Conservation (phyloP, 2,888 invertebrate genomes). For the Balanococcus diminutus region DNA sequence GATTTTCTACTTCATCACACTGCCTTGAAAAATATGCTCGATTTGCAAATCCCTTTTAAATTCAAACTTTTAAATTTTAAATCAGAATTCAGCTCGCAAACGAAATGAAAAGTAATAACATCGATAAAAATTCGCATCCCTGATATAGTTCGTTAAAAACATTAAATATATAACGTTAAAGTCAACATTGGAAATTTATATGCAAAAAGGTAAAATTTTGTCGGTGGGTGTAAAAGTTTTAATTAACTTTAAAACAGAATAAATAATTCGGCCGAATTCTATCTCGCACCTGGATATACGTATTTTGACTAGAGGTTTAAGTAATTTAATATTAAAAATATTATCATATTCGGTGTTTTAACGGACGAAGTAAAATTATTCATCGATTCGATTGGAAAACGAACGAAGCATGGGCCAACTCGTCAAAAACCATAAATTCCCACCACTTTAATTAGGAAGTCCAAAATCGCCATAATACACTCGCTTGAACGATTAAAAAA, state of each 20-base stretch:
- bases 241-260: slow-evolving; percentile 8
- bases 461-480: no score
- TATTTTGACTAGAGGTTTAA: not conserved
- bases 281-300: slow-evolving; percentile 14
- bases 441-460: no score
- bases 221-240: not conserved
- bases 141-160: not conserved
- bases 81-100: slow-evolving; percentile 3
- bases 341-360: not conserved
- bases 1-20: no score
- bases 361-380: not conserved
- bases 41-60: no score
- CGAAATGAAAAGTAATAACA: slow-evolving; percentile 22
- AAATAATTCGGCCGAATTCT: not conserved
- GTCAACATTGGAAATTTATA: slow-evolving; percentile 3
- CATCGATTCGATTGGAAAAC: not conserved
- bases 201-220: not conserved
- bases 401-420: no score
- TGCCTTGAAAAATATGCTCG: no score
- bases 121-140: slow-evolving; percentile 8
- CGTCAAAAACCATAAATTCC: no score
- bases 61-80: no score
- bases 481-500: no score
- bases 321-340: not conserved
- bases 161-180: not conserved